These are phyloP conservation scores for Tipula lateralis DNA, from an alignment of 2,888 invertebrate species.

Conservation along the genomic window DNA sequence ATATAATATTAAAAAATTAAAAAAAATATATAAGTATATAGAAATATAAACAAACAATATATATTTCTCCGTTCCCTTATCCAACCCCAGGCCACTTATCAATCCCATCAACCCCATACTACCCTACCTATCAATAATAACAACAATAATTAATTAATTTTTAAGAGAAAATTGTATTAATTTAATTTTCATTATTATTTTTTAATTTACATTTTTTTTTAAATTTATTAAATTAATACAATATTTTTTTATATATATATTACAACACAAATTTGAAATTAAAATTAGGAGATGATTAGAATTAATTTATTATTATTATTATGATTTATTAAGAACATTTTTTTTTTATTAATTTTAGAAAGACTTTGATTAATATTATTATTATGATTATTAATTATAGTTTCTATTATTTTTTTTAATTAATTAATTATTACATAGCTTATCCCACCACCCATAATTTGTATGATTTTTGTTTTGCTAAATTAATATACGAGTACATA, in stretches of 20 bases:
- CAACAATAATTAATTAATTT: conserved; percentile 24
- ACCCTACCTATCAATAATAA: neutral
- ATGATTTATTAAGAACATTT: neutral
- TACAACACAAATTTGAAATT: conserved; percentile 14
- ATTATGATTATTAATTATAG: neutral
- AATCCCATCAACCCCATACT: no score
- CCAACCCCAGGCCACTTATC: no score
- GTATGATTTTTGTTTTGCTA: neutral
- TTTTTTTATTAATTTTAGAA: neutral
- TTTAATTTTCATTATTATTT: neutral
- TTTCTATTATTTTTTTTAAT: neutral
- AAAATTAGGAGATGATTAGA: neutral
- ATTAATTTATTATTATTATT: conserved; percentile 19
- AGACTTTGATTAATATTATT: neutral
- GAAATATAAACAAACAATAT: neutral
- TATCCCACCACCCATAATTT: conserved; percentile 2
- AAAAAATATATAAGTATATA: neutral
- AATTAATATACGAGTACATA: conserved; percentile 7
- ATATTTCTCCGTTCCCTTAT: neutral
- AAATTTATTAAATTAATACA: neutral
- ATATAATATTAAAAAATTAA: neutral
- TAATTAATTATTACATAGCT: conserved; percentile 19
- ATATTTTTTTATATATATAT: neutral
- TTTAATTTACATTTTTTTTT: neutral
- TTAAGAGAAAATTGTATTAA: neutral